Evolutionary conservation across 2,888 invertebrate species (phyloP).

Genomic region (Spodoptera picta): DNA sequence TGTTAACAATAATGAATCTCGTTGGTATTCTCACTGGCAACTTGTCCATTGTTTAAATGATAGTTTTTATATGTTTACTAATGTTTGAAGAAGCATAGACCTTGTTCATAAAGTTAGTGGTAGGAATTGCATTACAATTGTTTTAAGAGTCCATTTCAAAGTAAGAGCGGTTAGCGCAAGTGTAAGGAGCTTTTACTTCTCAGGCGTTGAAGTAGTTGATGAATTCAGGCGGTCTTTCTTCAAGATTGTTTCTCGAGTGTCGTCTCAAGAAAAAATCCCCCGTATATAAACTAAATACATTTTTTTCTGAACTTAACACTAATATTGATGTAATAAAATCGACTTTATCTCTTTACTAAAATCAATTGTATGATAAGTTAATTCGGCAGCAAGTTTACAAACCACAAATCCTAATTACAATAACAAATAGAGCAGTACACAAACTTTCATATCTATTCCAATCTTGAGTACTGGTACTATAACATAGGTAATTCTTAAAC

Average conservation of each 20-base stretch:
- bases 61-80: background rate
- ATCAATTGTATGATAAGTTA: constrained; percentile 22
- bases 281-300: too few species aligned
- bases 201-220: constrained; percentile 5
- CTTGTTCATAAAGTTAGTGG: background rate
- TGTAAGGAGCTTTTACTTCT: background rate
- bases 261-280: background rate
- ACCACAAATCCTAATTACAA: constrained; percentile 53
- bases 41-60: constrained; percentile 21
- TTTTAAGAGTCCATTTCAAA: constrained; percentile 7
- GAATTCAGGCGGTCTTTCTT: constrained; percentile 14
- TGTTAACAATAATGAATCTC: constrained; percentile 14
- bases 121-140: constrained; percentile 3
- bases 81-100: background rate
- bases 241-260: background rate
- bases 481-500: constrained; percentile 53
- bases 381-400: constrained; percentile 24
- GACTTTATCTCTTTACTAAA: constrained; percentile 14
- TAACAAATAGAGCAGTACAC: constrained; percentile 48
- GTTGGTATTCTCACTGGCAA: constrained; percentile 16
- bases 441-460: constrained; percentile 57
- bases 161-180: constrained; percentile 1
- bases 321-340: constrained; percentile 5
- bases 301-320: background rate
- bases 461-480: constrained; percentile 49